Evolutionary conservation across 2,113 vertebrate species (phyloP), one percentile per base, ranked within the genome.

Genomic region (Corydoras sp.): DNA sequence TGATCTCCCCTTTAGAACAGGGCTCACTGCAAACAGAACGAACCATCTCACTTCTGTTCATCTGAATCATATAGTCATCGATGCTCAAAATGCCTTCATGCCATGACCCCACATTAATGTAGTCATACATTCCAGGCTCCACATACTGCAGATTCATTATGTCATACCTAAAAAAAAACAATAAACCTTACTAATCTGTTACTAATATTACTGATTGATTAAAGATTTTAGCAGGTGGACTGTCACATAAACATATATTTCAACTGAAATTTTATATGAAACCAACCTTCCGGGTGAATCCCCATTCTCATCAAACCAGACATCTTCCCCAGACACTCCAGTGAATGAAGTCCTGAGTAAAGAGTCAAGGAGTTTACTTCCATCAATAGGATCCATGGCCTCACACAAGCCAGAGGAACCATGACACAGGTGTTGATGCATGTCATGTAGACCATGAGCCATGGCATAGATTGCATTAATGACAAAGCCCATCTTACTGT

Each of bases 401-500:
- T 96, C 94, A 24, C 97, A 99, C 15, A 99, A 89, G 5, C 97
- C 97, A 73, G 87, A 79, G 0, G 94, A 86, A 14, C 90, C 92
- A 0, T 91, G 93, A 73, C 97, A 99, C 31, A 99, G 89, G 11
- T 90, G 81, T 0, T 90, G 85, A 78, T 98, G 93, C 96, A 99
- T 96, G 67, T 93, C 93, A 63, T 99, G 95, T 1, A 99, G 89
- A 0, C 97, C 97, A 0, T 99, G 93, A 2, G 96, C 97, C 97
- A 99, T 99, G 69, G 97, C 94, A 0, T 98, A 95, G 82, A 99
- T 98, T 82, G 97, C 97, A 12, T 99, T 99, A 82, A 99, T 98
- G 84, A 99, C 96, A 67, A 98, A 99, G 63, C 97, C 96, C 97
- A 99, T 99, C 88, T 99, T 99, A 84, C 96, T 99, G 88, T 99